Evolutionary conservation across 2,888 invertebrate genomes (phyloP).

Genomic region (Nomada goodeniana): DNA sequence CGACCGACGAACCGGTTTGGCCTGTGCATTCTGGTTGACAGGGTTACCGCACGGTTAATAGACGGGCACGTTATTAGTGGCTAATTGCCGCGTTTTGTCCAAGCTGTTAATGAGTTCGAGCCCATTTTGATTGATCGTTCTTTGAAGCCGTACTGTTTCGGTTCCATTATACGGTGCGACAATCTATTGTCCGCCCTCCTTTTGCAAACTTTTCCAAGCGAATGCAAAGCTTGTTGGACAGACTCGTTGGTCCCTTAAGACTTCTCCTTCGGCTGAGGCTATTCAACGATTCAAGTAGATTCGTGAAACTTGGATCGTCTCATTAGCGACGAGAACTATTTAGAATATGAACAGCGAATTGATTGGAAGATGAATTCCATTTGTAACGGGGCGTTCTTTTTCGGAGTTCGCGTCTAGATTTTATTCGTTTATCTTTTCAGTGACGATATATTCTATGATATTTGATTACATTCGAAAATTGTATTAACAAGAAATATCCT

Average conservation of each 20-base stretch:
- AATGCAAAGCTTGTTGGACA: constrained; percentile 5
- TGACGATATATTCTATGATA: too few species aligned
- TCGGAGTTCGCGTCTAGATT: too few species aligned
- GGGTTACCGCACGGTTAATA: constrained; percentile 66
- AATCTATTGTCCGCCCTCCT: constrained; percentile 13
- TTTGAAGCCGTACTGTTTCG: constrained; percentile 29
- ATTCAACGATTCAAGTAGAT: constrained; percentile 9
- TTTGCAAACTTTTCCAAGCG: constrained; percentile 2
- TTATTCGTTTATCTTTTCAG: too few species aligned
- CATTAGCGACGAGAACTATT: constrained; percentile 3
- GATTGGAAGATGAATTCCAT: background rate
- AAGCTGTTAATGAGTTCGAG: constrained; percentile 37
- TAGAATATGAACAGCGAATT: background rate
- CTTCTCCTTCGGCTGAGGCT: constrained; percentile 10
- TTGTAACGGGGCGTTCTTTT: too few species aligned
- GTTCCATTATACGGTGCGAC: background rate
- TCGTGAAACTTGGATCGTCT: constrained; percentile 1
- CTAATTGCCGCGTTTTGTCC: constrained; percentile 71
- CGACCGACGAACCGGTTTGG: constrained; percentile 75
- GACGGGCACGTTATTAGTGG: constrained; percentile 69
- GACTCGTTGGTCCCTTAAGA: constrained; percentile 3
- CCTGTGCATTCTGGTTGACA: constrained; percentile 69
- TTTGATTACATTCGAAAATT: too few species aligned
- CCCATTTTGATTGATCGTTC: constrained; percentile 55
- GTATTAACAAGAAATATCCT: too few species aligned